A percentile compares a stretch with the other conserved stretches of the same genome.
Conservation (phyloP, 2,888 invertebrate genomes). For the Melinaea menophilus region DNA sequence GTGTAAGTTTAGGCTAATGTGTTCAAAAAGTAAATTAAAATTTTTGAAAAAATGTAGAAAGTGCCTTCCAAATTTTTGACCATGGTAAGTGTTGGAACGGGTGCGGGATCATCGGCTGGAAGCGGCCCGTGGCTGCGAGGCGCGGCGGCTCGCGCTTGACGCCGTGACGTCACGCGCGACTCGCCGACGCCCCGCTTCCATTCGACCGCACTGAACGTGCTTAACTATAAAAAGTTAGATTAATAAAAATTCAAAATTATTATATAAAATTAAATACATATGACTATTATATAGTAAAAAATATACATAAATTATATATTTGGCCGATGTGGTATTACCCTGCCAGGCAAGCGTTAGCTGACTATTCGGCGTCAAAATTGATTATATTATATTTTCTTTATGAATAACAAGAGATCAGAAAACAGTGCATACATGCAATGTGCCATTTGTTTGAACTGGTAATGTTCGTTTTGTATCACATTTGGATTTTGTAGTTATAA, state of each 20-base stretch:
- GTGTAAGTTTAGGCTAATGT: constrained; percentile 84
- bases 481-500: constrained; percentile 48
- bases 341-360: constrained; percentile 82
- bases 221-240: constrained; percentile 72
- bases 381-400: constrained; percentile 52
- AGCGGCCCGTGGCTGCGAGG: constrained; percentile 45
- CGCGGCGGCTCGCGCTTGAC: constrained; percentile 23
- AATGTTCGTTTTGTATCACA: constrained; percentile 46
- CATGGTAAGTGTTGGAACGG: constrained; percentile 79
- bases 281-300: constrained; percentile 76
- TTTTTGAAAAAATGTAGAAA: constrained; percentile 83
- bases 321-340: constrained; percentile 84
- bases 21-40: constrained; percentile 82
- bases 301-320: constrained; percentile 75
- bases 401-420: constrained; percentile 54
- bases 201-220: constrained; percentile 57
- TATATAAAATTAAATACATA: constrained; percentile 77
- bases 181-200: constrained; percentile 33
- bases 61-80: constrained; percentile 87
- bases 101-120: constrained; percentile 65
- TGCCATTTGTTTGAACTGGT: constrained; percentile 73
- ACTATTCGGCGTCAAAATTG: constrained; percentile 74
- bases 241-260: constrained; percentile 78
- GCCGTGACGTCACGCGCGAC: constrained; percentile 8
- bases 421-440: constrained; percentile 71